Evolutionary conservation across 1,140 invertebrate genomes (phyloP), one percentile per base, ranked within the genome.

Genomic region (Bombus polaris): DNA sequence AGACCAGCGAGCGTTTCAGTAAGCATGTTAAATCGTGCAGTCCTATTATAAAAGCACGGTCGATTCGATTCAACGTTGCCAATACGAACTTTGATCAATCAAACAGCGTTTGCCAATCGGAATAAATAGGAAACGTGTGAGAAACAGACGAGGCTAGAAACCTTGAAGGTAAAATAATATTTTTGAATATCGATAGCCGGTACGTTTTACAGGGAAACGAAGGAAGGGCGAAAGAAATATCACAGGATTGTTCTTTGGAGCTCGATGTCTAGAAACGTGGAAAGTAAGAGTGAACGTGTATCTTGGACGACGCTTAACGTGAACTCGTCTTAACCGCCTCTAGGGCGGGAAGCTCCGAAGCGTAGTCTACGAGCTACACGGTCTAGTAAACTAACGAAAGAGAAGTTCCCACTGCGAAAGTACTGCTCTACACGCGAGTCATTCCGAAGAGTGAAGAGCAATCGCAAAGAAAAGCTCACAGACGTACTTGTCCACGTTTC

Each of bases 341-440:
- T 35, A n/a, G 32, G 39, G n/a, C 8, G 68, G 39, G 62, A 59
- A 44, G 76, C 75, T 79, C 25, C 75, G 68, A 84, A 84, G 66
- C 76, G 83, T 72, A 62, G 75, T 44, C 22, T 79, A 65, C 83
- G 83, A 84, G 83, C 65, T 15, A 15, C 66, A 79, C 57, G 75
- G 88, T 89, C 88, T 79, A 28, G 80, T 86, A 76, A 82, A 81
- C 85, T 81, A 85, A 89, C 80, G 84, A 89, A 87, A 89, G 85
- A 89, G 88, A 86, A 87, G 86, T 87, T 72, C 62, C 76, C 70
- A 66, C 47, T 81, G 75, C 62, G 76, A 83, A 87, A 89, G 87
- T 87, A 80, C 75, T 81, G 74, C 79, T 59, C 71, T 62, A 77
- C 80, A 70, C 84, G 77, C 80, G 85, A 71, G 68, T 87, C 76